These are phyloP conservation scores for Regulus satrapa DNA, from an alignment of 2,113 vertebrate genomes.

Conservation along the genomic window DNA sequence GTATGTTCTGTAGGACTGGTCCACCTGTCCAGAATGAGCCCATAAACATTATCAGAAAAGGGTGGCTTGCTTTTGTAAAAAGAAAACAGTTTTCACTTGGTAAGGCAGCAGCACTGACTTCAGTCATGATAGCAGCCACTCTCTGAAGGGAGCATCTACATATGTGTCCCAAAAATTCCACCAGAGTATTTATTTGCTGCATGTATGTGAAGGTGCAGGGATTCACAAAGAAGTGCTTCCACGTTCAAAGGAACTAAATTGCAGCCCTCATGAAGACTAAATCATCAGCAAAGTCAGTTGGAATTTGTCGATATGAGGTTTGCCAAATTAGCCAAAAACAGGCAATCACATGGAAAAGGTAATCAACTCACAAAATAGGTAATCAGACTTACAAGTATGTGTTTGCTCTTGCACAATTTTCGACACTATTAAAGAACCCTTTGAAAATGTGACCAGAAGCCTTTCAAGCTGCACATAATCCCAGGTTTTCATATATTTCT, in stretches of 20 bases:
- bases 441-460: not conserved
- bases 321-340: slow-evolving; percentile 32
- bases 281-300: not conserved
- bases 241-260: slow-evolving; percentile 14
- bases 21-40: not conserved
- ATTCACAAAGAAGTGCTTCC: not conserved
- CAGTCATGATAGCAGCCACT: not conserved
- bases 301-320: not conserved
- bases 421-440: not conserved
- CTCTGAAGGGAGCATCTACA: not conserved
- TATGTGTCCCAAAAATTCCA: not conserved
- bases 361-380: slow-evolving; percentile 21
- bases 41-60: not conserved
- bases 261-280: not conserved
- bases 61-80: not conserved
- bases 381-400: not conserved
- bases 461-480: not conserved
- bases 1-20: not conserved
- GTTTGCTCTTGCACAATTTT: slow-evolving; percentile 12
- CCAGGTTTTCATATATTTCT: not conserved
- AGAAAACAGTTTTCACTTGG: not conserved
- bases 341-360: slow-evolving; percentile 13
- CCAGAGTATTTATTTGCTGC: not conserved
- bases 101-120: not conserved
- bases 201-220: not conserved